Percentiles rank a stretch among this genome's conserved stretches.
These are phyloP conservation scores for Gadopsis marmoratus DNA, from an alignment of 2,797 vertebrate genomes.

Conservation along the genomic window DNA sequence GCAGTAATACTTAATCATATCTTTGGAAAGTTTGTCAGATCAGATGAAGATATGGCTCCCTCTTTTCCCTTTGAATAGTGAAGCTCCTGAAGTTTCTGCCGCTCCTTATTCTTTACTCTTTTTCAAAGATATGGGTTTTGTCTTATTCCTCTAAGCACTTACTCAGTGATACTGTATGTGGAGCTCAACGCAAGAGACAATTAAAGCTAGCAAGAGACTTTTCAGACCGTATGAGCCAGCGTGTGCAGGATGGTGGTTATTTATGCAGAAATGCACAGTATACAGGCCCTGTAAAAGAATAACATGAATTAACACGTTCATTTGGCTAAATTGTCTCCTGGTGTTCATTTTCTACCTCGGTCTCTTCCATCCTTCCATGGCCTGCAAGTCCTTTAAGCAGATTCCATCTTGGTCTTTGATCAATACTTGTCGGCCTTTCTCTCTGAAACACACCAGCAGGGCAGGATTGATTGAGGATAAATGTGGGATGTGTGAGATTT, in stretches of 20 bases:
- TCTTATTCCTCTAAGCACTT: constrained; percentile 2
- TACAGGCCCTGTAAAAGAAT: not conserved
- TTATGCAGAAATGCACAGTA: not conserved
- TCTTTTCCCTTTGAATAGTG: not conserved
- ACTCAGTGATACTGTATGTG: not conserved
- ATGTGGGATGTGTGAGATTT: constrained; percentile 57
- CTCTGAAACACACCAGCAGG: constrained; percentile 62
- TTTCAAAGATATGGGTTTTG: constrained; percentile 10
- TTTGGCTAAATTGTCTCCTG: constrained; percentile 22
- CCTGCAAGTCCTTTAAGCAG: constrained; percentile 43
- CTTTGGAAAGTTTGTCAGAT: constrained; percentile 5
- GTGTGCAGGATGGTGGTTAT: not conserved
- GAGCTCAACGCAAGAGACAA: not conserved
- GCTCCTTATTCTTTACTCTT: not conserved
- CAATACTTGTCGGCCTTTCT: constrained; percentile 65
- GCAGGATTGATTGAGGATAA: constrained; percentile 71
- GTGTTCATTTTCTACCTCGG: not conserved
- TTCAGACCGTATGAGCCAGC: not conserved
- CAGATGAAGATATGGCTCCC: not conserved
- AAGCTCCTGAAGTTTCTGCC: constrained; percentile 1
- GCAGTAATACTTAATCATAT: not conserved
- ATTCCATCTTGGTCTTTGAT: constrained; percentile 69
- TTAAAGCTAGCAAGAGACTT: constrained; percentile 11
- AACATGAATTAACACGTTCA: constrained; percentile 2
- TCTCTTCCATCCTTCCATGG: constrained; percentile 42